These are phyloP conservation scores for Bubo scandiacus DNA, from an alignment of 2,113 vertebrate species.

Conservation along the genomic window DNA sequence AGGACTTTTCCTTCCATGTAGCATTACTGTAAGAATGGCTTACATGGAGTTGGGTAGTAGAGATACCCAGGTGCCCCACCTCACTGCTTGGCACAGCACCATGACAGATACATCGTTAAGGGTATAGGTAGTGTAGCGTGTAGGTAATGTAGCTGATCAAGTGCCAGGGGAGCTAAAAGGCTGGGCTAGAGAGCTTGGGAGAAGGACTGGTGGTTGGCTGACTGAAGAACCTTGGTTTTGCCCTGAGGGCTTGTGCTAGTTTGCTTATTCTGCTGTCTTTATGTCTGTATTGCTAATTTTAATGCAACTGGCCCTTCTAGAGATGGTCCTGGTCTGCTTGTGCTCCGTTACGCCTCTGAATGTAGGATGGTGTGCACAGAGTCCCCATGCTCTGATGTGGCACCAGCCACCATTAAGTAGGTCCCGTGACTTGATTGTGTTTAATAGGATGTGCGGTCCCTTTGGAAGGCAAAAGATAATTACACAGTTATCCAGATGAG, in stretches of 20 bases:
- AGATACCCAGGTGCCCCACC: neutral
- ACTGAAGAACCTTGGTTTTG: neutral
- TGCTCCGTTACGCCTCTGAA: accelerated
- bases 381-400: neutral
- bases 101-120: neutral
- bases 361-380: neutral
- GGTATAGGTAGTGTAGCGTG: neutral
- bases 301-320: neutral
- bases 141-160: neutral
- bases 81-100: neutral
- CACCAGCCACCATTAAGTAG: neutral
- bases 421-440: neutral
- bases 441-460: neutral
- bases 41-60: neutral
- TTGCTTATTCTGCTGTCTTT: neutral
- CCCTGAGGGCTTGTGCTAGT: neutral
- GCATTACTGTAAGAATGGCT: neutral
- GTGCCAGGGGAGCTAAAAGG: neutral
- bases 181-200: neutral
- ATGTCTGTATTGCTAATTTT: neutral
- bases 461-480: neutral
- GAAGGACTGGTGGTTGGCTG: neutral
- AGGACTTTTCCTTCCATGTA: neutral
- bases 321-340: neutral
- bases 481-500: neutral